phyloP scores from a whole-genome alignment of 1,140 invertebrate genomes.

The Centruroides vittatus region DNA sequence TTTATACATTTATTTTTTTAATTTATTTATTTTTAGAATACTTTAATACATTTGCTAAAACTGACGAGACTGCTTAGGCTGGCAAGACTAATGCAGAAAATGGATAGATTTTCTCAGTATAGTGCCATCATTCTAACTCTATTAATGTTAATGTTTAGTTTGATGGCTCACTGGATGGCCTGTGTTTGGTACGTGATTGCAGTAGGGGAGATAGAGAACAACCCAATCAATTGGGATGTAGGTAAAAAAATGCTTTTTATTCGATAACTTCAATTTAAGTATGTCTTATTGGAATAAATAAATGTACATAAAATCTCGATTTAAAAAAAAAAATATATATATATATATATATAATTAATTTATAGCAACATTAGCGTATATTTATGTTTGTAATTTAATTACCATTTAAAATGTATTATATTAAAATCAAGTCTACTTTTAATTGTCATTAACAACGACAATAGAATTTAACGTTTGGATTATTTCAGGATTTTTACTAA shows the following conservation, averaged over 20 bases:
- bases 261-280: background rate
- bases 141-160: slow-evolving; percentile 86
- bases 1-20: no score
- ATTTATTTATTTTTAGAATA: slow-evolving; percentile 31
- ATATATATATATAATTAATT: no score
- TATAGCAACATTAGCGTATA: no score
- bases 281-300: background rate
- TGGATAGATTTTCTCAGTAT: slow-evolving; percentile 95
- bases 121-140: slow-evolving; percentile 90
- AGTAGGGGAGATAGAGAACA: slow-evolving; percentile 59
- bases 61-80: slow-evolving; percentile 80
- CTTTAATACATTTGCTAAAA: slow-evolving; percentile 86
- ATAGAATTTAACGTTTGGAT: no score
- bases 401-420: no score
- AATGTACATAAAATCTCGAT: no score
- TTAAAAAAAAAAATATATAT: no score
- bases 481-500: no score
- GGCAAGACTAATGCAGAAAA: slow-evolving; percentile 86
- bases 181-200: slow-evolving; percentile 98
- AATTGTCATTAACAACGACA: no score
- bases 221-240: slow-evolving; percentile 55
- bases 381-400: no score
- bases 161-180: slow-evolving; percentile 98
- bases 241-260: slow-evolving; percentile 33
- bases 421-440: no score